phyloP scores from a whole-genome alignment of 2,888 invertebrate species.

The Blera fallax region DNA sequence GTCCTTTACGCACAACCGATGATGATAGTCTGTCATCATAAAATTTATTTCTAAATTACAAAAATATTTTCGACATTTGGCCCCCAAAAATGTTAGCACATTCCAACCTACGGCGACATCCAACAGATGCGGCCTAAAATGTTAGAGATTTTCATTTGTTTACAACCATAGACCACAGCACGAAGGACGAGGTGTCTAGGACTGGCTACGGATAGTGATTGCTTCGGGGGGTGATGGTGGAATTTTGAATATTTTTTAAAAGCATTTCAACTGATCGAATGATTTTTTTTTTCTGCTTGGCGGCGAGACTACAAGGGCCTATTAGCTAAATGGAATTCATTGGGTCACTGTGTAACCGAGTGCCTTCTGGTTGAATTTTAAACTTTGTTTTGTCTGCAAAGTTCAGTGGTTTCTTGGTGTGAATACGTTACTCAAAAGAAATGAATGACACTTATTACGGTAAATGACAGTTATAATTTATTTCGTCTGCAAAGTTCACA shows the following conservation, averaged over 20 bases:
- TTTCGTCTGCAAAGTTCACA: neutral
- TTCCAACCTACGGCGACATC: neutral
- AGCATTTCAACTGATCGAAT: slow-evolving; percentile 10
- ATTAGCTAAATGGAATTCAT: neutral
- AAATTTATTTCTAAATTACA: slow-evolving; percentile 44
- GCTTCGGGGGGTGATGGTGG: neutral
- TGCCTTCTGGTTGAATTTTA: neutral
- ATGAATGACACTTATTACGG: neutral
- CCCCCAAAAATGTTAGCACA: neutral
- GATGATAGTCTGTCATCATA: slow-evolving; percentile 19
- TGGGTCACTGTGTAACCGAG: neutral
- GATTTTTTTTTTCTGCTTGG: too few relatives aligned
- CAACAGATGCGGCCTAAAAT: slow-evolving; percentile 22
- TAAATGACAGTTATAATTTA: neutral
- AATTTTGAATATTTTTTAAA: neutral
- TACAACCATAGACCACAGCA: neutral
- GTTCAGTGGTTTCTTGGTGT: neutral
- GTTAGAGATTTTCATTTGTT: slow-evolving; percentile 8
- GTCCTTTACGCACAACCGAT: slow-evolving; percentile 22
- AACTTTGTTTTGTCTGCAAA: neutral
- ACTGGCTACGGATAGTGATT: neutral
- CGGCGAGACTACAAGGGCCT: neutral
- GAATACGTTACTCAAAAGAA: neutral
- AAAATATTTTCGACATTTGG: slow-evolving; percentile 9
- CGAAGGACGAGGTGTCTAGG: neutral